Evolutionary conservation across 2,113 vertebrate genomes (phyloP).

Genomic region (Marcusenius ussheri): DNA sequence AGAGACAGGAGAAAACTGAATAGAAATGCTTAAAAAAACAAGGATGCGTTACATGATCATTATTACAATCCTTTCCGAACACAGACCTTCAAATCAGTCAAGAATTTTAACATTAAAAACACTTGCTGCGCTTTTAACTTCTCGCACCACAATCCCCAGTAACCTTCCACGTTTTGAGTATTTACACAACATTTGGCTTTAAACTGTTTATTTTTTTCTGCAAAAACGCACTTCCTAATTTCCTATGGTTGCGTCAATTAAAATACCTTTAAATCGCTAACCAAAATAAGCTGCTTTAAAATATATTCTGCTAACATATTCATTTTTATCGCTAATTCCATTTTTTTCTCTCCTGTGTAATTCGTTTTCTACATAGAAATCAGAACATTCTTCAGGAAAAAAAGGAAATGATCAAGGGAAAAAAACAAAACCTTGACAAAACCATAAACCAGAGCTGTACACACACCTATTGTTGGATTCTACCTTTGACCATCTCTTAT

Average conservation of each 20-base stretch:
- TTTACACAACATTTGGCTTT: conserved; percentile 19
- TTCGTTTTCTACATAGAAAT: conserved; percentile 17
- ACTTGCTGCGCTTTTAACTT: neutral
- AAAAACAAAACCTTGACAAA: conserved; percentile 8
- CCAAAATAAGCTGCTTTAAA: conserved; percentile 19
- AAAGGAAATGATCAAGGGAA: neutral
- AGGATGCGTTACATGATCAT: neutral
- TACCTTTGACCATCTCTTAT: neutral
- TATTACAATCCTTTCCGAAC: neutral
- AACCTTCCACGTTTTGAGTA: neutral
- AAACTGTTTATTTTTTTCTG: neutral
- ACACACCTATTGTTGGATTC: neutral
- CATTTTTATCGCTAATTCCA: conserved; percentile 4
- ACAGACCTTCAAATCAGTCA: neutral
- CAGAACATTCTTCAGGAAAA: conserved; percentile 1
- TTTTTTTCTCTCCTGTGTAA: conserved; percentile 7
- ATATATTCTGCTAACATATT: conserved; percentile 15
- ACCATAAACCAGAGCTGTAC: conserved; percentile 17
- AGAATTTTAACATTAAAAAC: neutral
- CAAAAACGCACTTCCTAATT: conserved; percentile 4
- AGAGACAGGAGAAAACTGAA: neutral
- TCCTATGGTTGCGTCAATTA: conserved; percentile 3
- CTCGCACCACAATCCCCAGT: neutral
- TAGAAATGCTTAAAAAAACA: neutral
- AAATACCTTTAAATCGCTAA: conserved; percentile 20